These are phyloP conservation scores for Diglossa brunneiventris DNA, from an alignment of 2,113 vertebrate genomes.

Conservation along the genomic window DNA sequence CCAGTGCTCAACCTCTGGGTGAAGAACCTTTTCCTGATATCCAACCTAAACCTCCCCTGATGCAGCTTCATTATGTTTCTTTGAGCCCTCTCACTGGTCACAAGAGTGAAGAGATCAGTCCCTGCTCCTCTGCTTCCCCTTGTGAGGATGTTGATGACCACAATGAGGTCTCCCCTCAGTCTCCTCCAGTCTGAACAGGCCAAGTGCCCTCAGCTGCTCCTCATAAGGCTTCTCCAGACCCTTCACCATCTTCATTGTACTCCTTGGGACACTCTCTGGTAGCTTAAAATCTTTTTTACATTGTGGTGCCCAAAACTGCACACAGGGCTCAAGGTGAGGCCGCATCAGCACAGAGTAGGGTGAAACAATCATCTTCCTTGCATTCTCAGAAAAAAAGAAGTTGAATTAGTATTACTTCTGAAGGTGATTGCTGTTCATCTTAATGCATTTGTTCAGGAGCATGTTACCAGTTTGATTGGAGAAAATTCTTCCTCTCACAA, in stretches of 20 bases:
- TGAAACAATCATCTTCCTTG: not conserved
- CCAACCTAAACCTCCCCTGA: not conserved
- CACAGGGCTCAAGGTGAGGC: not conserved
- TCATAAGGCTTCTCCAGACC: not conserved
- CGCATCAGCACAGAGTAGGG: fast-evolving
- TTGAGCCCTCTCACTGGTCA: not conserved
- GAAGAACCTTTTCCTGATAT: not conserved
- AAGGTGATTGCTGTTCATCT: not conserved
- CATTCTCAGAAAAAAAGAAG: not conserved
- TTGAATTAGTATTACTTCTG: not conserved
- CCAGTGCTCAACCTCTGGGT: not conserved
- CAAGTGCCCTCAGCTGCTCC: not conserved
- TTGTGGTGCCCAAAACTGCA: not conserved
- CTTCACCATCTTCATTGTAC: not conserved
- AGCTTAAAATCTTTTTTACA: not conserved
- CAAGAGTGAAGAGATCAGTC: not conserved
- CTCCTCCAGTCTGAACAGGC: not conserved
- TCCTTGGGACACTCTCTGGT: not conserved
- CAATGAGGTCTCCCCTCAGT: not conserved
- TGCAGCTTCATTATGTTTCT: fast-evolving
- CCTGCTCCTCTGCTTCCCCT: not conserved
- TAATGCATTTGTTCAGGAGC: not conserved
- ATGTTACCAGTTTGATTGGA: not conserved
- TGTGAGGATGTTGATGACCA: not conserved
- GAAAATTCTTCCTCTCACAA: not conserved